Conservation (phyloP, 1,140 invertebrate genomes). For the Drosophila nebulosa region DNA sequence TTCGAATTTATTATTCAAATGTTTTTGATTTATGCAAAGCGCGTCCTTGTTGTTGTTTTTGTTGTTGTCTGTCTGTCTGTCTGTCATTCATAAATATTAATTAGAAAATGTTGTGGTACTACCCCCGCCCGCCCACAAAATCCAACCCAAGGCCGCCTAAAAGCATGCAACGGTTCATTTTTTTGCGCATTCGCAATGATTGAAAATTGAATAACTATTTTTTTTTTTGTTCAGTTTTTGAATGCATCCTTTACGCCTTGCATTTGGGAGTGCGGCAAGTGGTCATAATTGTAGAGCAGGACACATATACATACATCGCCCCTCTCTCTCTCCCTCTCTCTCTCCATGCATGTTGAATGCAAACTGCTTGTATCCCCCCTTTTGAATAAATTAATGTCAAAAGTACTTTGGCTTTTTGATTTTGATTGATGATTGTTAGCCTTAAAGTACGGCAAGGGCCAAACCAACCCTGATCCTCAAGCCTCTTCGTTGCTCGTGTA, state of each 20-base stretch:
- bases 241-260: too few species aligned
- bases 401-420: conserved; percentile 80
- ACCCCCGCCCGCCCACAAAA: too few species aligned
- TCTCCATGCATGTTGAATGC: conserved; percentile 18
- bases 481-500: background rate
- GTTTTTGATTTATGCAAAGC: conserved; percentile 71
- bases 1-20: conserved; percentile 78
- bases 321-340: background rate
- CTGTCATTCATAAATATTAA: conserved; percentile 67
- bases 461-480: conserved; percentile 2
- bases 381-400: conserved; percentile 81
- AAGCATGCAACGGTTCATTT: conserved; percentile 17
- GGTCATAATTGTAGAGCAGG: conserved; percentile 43
- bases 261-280: conserved; percentile 13
- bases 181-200: conserved; percentile 32
- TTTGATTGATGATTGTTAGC: conserved; percentile 80
- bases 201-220: conserved; percentile 51
- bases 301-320: background rate
- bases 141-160: background rate
- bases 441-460: conserved; percentile 34
- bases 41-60: background rate
- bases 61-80: background rate
- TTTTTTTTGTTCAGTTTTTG: too few species aligned
- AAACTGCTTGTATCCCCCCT: conserved; percentile 75
- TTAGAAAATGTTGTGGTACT: conserved; percentile 38